These are phyloP conservation scores for Lagopus muta DNA, from an alignment of 2,113 vertebrate species.

Conservation along the genomic window DNA sequence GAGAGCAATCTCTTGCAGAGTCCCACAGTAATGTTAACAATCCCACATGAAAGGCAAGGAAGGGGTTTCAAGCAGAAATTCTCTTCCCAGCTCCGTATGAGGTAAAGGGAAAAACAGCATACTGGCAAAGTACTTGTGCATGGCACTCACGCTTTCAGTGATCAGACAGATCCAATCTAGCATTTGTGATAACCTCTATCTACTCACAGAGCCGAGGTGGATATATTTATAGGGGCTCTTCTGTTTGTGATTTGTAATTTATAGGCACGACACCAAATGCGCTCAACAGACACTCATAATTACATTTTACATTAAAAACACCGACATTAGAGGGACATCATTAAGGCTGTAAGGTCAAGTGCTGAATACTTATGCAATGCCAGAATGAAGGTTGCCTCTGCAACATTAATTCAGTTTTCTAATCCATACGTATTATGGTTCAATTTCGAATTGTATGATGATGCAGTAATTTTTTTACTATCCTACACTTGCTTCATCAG, in stretches of 20 bases:
- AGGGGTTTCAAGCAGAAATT: neutral
- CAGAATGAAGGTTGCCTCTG: neutral
- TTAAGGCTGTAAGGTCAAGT: neutral
- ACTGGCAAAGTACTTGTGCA: neutral
- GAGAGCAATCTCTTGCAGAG: neutral
- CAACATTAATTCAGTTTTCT: neutral
- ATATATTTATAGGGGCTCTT: neutral
- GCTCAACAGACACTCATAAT: neutral
- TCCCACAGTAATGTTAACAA: neutral
- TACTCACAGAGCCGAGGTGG: neutral
- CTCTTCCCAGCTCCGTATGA: neutral
- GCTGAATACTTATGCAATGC: neutral
- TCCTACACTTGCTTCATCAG: slow-evolving; percentile 2
- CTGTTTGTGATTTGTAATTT: slow-evolving; percentile 19
- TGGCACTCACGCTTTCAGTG: neutral
- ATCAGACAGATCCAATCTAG: neutral
- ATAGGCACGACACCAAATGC: neutral
- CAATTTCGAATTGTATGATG: neutral
- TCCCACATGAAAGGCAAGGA: neutral
- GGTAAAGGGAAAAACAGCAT: neutral
- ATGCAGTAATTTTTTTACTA: slow-evolving; percentile 8
- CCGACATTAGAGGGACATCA: neutral
- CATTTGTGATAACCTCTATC: neutral
- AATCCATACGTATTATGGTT: neutral
- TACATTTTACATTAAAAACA: neutral